Conservation (phyloP, 2,797 vertebrate genomes). For the Tiaroga cobitis region DNA sequence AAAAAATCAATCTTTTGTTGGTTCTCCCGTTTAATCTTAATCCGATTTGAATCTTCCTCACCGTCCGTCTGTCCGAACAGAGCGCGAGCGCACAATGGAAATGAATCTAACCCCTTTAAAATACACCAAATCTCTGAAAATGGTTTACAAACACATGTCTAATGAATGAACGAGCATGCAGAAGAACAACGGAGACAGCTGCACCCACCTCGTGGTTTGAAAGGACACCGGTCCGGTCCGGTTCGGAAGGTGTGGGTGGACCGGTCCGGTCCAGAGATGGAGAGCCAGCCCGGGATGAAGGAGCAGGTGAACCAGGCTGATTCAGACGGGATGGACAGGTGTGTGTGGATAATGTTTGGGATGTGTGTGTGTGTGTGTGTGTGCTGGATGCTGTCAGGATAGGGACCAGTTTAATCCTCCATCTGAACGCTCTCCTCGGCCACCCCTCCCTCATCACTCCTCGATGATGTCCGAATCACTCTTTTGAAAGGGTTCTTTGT, state of each 20-base stretch:
- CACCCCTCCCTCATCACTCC: conserved; percentile 37
- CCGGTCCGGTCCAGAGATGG: conserved; percentile 16
- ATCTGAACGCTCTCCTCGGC: conserved; percentile 70
- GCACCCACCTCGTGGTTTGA: conserved; percentile 79
- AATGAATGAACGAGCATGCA: conserved; percentile 61
- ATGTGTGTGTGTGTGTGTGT: conserved; percentile 62
- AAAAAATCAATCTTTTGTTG: conserved; percentile 71
- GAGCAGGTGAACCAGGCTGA: conserved; percentile 55
- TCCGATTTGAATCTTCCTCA: conserved; percentile 73
- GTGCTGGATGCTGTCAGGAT: conserved; percentile 81
- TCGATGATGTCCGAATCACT: conserved; percentile 42
- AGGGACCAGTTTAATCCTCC: conserved; percentile 77
- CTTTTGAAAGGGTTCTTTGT: neutral
- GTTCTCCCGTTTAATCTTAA: conserved; percentile 71
- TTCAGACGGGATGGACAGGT: conserved; percentile 60
- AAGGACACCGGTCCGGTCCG: conserved; percentile 61
- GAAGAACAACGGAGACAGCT: conserved; percentile 56
- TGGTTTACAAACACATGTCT: neutral
- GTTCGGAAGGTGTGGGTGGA: conserved; percentile 39
- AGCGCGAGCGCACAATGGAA: conserved; percentile 48
- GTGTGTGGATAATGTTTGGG: conserved; percentile 41
- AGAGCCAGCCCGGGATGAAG: conserved; percentile 9
- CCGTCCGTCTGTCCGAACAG: conserved; percentile 50
- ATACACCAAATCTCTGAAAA: neutral
- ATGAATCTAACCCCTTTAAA: neutral